These are phyloP conservation scores for Platycercus adscitus DNA, from an alignment of 2,113 vertebrate genomes.

Conservation along the genomic window DNA sequence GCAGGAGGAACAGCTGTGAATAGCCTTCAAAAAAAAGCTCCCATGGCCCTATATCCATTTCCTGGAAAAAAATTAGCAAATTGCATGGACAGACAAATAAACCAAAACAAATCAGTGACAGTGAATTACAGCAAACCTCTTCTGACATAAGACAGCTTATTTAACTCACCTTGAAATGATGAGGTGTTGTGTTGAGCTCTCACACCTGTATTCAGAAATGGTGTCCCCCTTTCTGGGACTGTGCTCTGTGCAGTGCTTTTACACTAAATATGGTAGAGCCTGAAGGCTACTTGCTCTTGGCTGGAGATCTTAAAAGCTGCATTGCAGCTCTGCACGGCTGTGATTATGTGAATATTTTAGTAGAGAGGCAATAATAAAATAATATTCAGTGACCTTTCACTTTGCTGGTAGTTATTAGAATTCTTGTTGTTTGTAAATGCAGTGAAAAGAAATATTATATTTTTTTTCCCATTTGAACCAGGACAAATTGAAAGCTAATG, in stretches of 20 bases:
- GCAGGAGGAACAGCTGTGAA: background rate
- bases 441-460: background rate
- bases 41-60: background rate
- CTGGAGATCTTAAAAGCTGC: background rate
- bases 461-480: background rate
- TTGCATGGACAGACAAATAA: background rate
- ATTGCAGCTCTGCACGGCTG: background rate
- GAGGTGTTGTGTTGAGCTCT: background rate
- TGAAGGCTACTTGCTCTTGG: background rate
- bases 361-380: background rate
- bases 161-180: slow-evolving; percentile 7
- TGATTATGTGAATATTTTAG: background rate
- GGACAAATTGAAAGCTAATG: background rate
- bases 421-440: background rate
- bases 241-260: background rate
- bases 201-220: background rate
- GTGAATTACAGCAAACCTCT: background rate
- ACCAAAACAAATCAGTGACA: background rate
- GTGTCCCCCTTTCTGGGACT: background rate
- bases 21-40: background rate
- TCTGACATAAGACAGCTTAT: background rate
- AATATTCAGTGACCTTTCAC: background rate
- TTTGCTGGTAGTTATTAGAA: background rate
- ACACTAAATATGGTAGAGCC: background rate
- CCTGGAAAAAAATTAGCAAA: background rate